Evolutionary conservation across 2,113 vertebrate species (phyloP).

Genomic region (Percina caprodes): DNA sequence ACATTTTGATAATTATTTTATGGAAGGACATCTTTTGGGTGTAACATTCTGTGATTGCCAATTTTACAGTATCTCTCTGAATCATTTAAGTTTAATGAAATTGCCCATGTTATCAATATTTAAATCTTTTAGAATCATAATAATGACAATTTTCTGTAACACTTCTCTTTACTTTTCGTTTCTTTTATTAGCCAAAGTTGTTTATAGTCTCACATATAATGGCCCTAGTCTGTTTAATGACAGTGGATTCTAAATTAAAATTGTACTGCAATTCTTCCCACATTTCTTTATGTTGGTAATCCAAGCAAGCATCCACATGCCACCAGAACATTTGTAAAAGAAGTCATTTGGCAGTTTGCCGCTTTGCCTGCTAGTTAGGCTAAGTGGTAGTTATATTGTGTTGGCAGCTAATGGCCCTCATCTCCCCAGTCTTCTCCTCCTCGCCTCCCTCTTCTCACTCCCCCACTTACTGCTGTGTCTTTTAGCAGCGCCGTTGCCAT

Average conservation of each 20-base stretch:
- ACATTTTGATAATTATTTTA: background rate
- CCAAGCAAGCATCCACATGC: conserved; percentile 57
- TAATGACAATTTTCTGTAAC: background rate
- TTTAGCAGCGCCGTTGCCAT: conserved; percentile 76
- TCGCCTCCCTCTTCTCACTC: conserved; percentile 66
- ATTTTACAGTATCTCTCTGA: background rate
- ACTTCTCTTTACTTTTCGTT: background rate
- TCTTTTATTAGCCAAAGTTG: background rate
- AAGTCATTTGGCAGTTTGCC: conserved; percentile 72
- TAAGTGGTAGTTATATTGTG: conserved; percentile 74
- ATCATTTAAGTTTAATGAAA: background rate
- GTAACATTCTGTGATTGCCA: background rate
- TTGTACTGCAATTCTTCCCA: conserved; percentile 41
- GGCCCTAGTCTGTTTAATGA: conserved; percentile 28
- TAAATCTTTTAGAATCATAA: background rate
- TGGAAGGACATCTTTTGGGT: background rate
- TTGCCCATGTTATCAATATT: background rate
- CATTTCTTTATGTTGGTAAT: conserved; percentile 39
- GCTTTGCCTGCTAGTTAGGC: conserved; percentile 67
- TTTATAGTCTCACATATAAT: background rate
- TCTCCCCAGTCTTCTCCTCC: conserved; percentile 63
- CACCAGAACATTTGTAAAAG: conserved; percentile 56
- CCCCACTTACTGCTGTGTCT: conserved; percentile 70
- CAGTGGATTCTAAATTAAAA: conserved; percentile 49
- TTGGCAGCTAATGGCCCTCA: conserved; percentile 76